Evolutionary conservation across 2,113 vertebrate species (phyloP).

Genomic region (Podarcis muralis): DNA sequence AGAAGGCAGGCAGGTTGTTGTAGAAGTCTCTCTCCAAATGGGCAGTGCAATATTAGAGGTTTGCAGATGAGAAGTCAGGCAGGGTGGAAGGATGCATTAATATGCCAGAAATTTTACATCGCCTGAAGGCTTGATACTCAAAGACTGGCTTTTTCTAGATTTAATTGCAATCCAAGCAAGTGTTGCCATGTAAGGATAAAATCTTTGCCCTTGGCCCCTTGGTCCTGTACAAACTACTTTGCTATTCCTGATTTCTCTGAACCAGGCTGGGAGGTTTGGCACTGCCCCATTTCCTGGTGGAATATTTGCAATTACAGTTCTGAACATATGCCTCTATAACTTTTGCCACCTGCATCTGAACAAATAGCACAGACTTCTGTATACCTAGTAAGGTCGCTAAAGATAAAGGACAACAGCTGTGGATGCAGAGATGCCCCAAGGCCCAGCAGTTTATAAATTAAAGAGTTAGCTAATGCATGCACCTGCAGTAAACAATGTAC

Average conservation of each 20-base stretch:
- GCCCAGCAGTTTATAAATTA: neutral
- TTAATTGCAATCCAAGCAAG: rapidly evolving
- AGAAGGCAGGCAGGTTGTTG: neutral
- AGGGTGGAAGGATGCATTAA: too few species aligned
- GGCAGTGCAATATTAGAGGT: too few species aligned
- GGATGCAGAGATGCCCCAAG: neutral
- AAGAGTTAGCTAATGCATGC: neutral
- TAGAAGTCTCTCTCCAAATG: neutral
- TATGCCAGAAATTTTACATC: rapidly evolving
- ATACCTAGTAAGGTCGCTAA: too few species aligned
- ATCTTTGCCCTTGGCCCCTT: rapidly evolving
- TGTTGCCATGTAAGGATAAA: rapidly evolving
- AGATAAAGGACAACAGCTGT: rapidly evolving
- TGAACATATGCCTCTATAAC: rapidly evolving
- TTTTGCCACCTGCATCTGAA: rapidly evolving
- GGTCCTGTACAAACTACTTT: rapidly evolving
- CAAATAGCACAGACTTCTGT: neutral
- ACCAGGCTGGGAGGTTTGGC: rapidly evolving
- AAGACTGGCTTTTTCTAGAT: neutral
- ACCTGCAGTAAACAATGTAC: rapidly evolving
- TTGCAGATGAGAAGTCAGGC: neutral
- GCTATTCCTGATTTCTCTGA: rapidly evolving
- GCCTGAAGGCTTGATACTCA: rapidly evolving
- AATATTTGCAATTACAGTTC: neutral
- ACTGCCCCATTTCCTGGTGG: rapidly evolving